Evolutionary conservation across 2,797 vertebrate species (phyloP).

Genomic region (Momotus momota): DNA sequence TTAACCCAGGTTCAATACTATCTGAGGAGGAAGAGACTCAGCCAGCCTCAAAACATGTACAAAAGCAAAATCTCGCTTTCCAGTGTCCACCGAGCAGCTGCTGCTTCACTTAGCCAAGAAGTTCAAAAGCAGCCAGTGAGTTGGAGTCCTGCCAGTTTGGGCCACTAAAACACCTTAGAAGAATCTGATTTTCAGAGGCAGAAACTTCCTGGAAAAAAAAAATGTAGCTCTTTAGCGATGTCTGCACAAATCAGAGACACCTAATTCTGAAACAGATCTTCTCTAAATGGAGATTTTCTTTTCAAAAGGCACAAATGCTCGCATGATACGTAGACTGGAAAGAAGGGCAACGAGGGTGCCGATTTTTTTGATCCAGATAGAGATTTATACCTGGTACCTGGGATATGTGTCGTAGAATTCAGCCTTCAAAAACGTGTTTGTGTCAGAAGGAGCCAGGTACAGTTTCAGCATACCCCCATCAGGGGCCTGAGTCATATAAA

Average conservation of each 20-base stretch:
- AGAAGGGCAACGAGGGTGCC: neutral
- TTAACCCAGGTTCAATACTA: neutral
- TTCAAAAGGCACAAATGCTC: neutral
- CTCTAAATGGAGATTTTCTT: neutral
- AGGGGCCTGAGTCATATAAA: neutral
- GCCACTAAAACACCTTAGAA: neutral
- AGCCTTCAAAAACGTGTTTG: slow-evolving; percentile 2
- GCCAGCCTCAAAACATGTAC: neutral
- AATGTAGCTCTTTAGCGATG: neutral
- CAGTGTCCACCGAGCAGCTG: neutral
- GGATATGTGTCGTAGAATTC: neutral
- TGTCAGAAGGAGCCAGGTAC: neutral
- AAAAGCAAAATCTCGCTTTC: neutral
- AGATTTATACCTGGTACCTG: neutral
- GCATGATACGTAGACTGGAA: neutral
- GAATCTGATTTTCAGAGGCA: neutral
- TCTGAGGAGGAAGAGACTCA: neutral
- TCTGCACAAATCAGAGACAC: neutral
- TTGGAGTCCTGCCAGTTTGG: neutral
- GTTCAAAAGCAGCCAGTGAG: neutral
- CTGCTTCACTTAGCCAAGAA: neutral
- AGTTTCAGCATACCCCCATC: neutral
- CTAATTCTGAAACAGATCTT: neutral
- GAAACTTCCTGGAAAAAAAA: neutral
- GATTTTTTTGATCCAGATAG: neutral